Evolutionary conservation across 1,140 invertebrate species (phyloP).

Genomic region (Acyrthosiphon pisum): DNA sequence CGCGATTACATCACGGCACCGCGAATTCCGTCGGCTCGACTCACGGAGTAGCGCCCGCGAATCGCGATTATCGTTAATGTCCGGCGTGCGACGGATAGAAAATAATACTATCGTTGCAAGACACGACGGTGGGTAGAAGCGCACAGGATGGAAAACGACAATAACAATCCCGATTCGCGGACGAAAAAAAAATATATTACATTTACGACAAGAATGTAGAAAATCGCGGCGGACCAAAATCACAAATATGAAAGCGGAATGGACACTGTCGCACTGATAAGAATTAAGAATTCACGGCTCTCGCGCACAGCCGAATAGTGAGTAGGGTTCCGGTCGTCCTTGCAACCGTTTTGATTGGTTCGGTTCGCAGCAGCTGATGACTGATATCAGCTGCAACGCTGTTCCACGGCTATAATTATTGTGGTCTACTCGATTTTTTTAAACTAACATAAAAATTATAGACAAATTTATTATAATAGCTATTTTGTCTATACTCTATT

Average conservation of each 20-base stretch:
- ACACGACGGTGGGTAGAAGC: not conserved
- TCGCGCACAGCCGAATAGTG: not conserved
- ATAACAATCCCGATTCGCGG: not conserved
- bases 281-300: slow-evolving; percentile 3
- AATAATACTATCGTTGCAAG: not conserved
- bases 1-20: not conserved
- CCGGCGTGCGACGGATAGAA: not conserved
- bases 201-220: not conserved
- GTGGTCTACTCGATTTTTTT: not conserved
- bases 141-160: no score
- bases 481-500: not conserved
- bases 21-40: not conserved
- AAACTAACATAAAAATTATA: no score
- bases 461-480: no score
- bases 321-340: slow-evolving; percentile 23
- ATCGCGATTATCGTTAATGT: not conserved
- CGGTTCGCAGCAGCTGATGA: not conserved
- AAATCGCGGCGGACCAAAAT: not conserved
- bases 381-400: slow-evolving; percentile 4
- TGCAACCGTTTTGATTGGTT: slow-evolving; percentile 13
- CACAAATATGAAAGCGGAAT: slow-evolving; percentile 39
- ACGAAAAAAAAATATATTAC: not conserved
- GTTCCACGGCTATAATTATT: not conserved
- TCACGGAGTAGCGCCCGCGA: not conserved
- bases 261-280: slow-evolving; percentile 36